Evolutionary conservation across 2,888 invertebrate species (phyloP).

Genomic region (Erebia palarica): DNA sequence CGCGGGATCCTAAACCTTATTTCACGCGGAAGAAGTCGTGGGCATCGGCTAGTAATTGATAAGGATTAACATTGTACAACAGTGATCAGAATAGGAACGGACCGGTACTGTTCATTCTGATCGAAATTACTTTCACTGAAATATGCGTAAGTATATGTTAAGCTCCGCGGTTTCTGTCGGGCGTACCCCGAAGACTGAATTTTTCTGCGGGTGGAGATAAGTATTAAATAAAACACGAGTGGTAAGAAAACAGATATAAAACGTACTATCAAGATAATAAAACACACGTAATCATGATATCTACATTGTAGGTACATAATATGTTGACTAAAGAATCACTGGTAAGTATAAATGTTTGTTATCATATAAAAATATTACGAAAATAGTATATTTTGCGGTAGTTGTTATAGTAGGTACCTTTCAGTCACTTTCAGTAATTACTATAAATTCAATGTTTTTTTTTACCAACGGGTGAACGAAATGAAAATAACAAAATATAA

Average conservation of each 20-base stretch:
- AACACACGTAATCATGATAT: background rate
- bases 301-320: background rate
- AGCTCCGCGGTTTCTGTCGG: too few species aligned
- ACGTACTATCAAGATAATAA: background rate
- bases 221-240: background rate
- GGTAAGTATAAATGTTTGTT: background rate
- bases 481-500: background rate
- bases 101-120: too few species aligned
- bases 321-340: background rate
- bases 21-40: too few species aligned
- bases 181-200: too few species aligned
- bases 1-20: too few species aligned
- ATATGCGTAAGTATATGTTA: too few species aligned
- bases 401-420: too few species aligned
- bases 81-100: too few species aligned
- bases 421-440: background rate
- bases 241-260: background rate
- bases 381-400: background rate
- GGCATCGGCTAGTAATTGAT: too few species aligned
- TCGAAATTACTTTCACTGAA: too few species aligned
- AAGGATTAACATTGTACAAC: background rate
- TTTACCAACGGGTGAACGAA: background rate
- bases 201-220: background rate
- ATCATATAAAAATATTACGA: background rate
- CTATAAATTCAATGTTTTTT: too few species aligned